These are phyloP conservation scores for Drepanosiphum platanoidis DNA, from an alignment of 2,888 invertebrate species.

Conservation along the genomic window DNA sequence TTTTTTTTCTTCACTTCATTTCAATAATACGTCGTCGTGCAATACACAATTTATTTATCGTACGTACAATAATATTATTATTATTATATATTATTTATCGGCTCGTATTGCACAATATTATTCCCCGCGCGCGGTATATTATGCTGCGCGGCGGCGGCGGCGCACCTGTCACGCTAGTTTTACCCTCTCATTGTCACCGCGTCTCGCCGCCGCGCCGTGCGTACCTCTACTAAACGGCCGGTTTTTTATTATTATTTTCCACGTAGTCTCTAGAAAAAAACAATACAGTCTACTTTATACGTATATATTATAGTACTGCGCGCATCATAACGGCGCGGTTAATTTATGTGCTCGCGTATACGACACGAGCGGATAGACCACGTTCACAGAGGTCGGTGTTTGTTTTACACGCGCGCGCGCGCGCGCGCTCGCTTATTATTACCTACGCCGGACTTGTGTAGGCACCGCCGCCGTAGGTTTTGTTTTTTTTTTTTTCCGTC, in stretches of 20 bases:
- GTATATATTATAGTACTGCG: background rate
- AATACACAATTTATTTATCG: background rate
- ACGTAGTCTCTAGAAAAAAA: conserved; percentile 15
- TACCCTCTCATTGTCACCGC: background rate
- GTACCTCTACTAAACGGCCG: too few species aligned
- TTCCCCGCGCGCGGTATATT: background rate
- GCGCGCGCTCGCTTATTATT: background rate
- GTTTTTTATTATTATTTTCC: background rate
- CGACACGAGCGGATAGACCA: background rate
- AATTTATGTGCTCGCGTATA: background rate
- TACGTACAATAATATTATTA: background rate
- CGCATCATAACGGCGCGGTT: background rate
- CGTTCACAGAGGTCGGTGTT: conserved; percentile 25
- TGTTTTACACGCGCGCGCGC: background rate
- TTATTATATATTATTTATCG: background rate
- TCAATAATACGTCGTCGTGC: background rate
- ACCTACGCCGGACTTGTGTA: too few species aligned
- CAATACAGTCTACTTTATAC: background rate
- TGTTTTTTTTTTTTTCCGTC: too few species aligned
- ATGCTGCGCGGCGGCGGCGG: too few species aligned
- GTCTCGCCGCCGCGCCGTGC: background rate
- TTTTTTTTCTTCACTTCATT: background rate
- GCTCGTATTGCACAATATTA: background rate
- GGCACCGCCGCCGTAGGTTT: too few species aligned
- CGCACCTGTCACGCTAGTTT: conserved; percentile 9